These are phyloP conservation scores for Tachuris rubrigastra DNA, from an alignment of 2,113 vertebrate genomes.

Conservation along the genomic window DNA sequence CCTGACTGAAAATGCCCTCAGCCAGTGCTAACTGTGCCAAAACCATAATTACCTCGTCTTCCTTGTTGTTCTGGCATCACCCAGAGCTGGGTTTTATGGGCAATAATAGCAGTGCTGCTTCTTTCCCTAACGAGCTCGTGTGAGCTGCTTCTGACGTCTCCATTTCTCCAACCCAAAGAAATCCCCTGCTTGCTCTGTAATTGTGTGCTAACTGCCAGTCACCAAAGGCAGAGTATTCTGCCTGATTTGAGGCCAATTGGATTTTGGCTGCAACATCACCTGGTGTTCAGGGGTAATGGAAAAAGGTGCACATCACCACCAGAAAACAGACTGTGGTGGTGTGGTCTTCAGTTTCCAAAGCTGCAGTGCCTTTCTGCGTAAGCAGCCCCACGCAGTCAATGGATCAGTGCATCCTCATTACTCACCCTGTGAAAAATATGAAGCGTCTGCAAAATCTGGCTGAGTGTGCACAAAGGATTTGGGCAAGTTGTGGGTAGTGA, in stretches of 20 bases:
- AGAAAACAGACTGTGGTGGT: neutral
- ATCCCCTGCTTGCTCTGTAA: neutral
- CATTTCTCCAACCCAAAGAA: neutral
- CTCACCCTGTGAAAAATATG: neutral
- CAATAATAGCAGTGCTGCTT: neutral
- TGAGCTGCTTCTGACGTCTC: neutral
- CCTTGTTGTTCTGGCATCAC: constrained; percentile 1
- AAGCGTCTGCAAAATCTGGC: constrained; percentile 7
- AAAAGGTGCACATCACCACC: neutral
- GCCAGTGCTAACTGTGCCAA: constrained; percentile 3
- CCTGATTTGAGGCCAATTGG: neutral
- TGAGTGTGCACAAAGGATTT: neutral
- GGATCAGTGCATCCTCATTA: neutral
- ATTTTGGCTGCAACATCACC: neutral
- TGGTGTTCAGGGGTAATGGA: neutral
- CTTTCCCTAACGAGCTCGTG: neutral
- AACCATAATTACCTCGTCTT: constrained; percentile 11
- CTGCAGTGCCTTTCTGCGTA: neutral
- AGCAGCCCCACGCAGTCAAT: neutral
- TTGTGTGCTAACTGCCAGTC: neutral
- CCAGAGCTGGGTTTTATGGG: neutral
- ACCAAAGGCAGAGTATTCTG: neutral
- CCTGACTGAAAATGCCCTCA: constrained; percentile 2
- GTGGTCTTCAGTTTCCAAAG: neutral
- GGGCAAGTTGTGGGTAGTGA: neutral